Conservation (phyloP, 2,113 vertebrate genomes). For the Stictonetta naevosa region DNA sequence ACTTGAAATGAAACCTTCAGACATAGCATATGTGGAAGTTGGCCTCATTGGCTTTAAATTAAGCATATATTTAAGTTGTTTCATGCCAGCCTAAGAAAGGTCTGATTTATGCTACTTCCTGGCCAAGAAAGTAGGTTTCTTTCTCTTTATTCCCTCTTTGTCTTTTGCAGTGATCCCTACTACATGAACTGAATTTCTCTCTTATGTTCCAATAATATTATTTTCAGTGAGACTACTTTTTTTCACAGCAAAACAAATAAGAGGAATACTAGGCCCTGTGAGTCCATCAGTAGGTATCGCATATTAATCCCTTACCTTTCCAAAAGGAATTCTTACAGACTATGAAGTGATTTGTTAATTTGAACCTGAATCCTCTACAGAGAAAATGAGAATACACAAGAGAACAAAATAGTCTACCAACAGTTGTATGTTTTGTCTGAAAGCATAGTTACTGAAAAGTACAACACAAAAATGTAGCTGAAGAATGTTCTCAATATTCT, state of each 20-base stretch:
- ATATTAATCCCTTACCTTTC: not conserved
- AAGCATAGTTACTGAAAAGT: not conserved
- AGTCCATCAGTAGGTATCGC: not conserved
- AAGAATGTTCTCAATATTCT: not conserved
- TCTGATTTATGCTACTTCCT: not conserved
- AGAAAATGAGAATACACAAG: not conserved
- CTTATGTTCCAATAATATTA: not conserved
- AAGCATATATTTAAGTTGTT: not conserved
- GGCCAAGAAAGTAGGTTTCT: not conserved
- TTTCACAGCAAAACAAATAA: not conserved
- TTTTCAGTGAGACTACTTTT: not conserved
- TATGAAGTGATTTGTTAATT: not conserved
- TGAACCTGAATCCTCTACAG: not conserved
- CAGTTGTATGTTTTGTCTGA: not conserved
- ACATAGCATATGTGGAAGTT: not conserved
- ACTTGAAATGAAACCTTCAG: not conserved
- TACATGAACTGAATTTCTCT: not conserved
- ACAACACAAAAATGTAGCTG: not conserved
- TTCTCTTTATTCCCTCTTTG: not conserved
- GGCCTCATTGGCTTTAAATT: not conserved
- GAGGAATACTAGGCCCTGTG: not conserved
- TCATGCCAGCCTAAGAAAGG: not conserved
- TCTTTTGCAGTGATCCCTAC: not conserved
- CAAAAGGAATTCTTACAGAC: not conserved
- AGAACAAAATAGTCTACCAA: not conserved